Percentiles rank a stretch among this genome's conserved stretches.
These are phyloP conservation scores for Calameuta pallipes DNA, from an alignment of 2,888 invertebrate species.

Conservation along the genomic window DNA sequence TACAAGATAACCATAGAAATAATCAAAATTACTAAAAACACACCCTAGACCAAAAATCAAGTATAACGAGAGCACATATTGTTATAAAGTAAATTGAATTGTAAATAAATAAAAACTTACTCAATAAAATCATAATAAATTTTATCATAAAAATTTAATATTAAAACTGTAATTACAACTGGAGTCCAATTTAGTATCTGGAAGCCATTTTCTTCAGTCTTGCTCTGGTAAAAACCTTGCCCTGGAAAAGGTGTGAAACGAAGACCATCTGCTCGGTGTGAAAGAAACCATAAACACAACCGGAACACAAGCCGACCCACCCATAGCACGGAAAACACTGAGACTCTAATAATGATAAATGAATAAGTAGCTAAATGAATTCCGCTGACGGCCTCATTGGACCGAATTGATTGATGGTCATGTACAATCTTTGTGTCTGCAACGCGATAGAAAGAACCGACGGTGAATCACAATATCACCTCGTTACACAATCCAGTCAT, in stretches of 20 bases:
- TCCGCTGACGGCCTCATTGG: slow-evolving; percentile 58
- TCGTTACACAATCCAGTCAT: slow-evolving; percentile 7
- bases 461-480: slow-evolving; percentile 18
- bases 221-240: background rate
- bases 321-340: slow-evolving; percentile 25
- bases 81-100: background rate
- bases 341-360: slow-evolving; percentile 63
- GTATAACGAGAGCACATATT: background rate
- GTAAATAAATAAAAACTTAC: background rate
- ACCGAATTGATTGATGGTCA: slow-evolving; percentile 56
- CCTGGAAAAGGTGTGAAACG: slow-evolving; percentile 33
- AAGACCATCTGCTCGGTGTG: slow-evolving; percentile 37
- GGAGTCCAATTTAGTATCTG: background rate
- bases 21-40: background rate
- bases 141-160: background rate
- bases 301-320: slow-evolving; percentile 12
- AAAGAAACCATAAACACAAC: slow-evolving; percentile 29
- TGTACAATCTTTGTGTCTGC: slow-evolving; percentile 29
- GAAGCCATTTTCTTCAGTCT: background rate
- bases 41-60: too few species aligned
- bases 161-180: background rate
- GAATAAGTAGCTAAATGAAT: slow-evolving; percentile 63
- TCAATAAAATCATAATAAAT: background rate
- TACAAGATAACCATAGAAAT: background rate
- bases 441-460: slow-evolving; percentile 12